Percentiles rank a stretch among this genome's conserved stretches.
phyloP scores from a whole-genome alignment of 2,113 vertebrate genomes.

The Lagopus leucura region DNA sequence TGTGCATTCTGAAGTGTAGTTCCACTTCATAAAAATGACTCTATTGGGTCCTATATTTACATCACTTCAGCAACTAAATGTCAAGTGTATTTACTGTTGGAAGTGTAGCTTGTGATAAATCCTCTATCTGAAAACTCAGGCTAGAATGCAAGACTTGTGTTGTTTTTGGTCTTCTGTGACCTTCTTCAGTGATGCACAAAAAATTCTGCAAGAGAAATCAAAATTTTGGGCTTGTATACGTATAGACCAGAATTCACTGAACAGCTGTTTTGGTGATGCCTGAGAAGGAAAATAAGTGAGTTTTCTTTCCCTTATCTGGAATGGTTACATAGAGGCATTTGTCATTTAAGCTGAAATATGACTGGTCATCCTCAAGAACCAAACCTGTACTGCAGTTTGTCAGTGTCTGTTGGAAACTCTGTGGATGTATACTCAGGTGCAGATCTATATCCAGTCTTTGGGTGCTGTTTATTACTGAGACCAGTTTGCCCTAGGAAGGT shows the following conservation, averaged over 20 bases:
- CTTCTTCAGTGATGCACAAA: background rate
- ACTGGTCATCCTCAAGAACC: background rate
- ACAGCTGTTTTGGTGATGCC: background rate
- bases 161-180: background rate
- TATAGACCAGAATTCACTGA: background rate
- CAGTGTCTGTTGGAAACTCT: background rate
- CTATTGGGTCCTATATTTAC: conserved; percentile 49
- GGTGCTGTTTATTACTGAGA: background rate
- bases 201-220: background rate
- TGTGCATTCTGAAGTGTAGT: background rate
- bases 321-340: background rate
- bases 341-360: background rate
- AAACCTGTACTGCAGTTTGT: background rate
- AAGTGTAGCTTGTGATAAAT: conserved; percentile 49
- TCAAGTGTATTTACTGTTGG: conserved; percentile 31
- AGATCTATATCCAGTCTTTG: background rate
- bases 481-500: background rate
- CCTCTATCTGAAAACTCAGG: background rate
- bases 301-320: background rate
- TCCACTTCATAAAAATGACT: conserved; percentile 42
- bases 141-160: background rate
- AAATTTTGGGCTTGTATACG: background rate
- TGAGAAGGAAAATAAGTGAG: background rate
- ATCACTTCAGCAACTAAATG: conserved; percentile 46
- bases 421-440: background rate